Evolutionary conservation across 1,140 invertebrate genomes (phyloP).

Genomic region (Hylaeus anthracinus): DNA sequence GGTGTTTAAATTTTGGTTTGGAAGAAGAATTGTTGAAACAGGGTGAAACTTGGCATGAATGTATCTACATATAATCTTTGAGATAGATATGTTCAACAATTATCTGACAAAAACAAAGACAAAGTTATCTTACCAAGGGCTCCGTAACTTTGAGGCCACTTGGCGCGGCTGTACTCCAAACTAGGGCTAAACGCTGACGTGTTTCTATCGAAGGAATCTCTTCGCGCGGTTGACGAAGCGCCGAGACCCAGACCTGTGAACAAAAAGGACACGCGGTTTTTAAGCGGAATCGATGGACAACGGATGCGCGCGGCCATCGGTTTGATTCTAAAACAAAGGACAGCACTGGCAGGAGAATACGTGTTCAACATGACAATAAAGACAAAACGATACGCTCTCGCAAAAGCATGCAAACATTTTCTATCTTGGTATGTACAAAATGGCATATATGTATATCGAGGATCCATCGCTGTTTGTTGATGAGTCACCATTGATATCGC

Average conservation of each 20-base stretch:
- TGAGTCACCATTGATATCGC: too few species aligned
- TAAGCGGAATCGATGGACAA: not conserved
- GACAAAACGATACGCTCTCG: slow-evolving; percentile 33
- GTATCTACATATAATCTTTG: too few species aligned
- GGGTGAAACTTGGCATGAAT: too few species aligned
- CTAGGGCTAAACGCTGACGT: slow-evolving; percentile 90
- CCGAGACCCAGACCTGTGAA: slow-evolving; percentile 85
- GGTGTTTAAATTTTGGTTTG: too few species aligned
- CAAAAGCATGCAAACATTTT: slow-evolving; percentile 53
- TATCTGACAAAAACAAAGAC: too few species aligned
- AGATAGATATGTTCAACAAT: too few species aligned
- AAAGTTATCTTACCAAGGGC: slow-evolving; percentile 80
- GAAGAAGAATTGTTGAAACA: too few species aligned
- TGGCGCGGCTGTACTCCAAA: slow-evolving; percentile 85
- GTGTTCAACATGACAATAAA: slow-evolving; percentile 21
- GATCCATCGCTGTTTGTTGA: too few species aligned
- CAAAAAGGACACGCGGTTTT: slow-evolving; percentile 32
- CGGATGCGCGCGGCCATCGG: not conserved
- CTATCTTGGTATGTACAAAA: slow-evolving; percentile 41
- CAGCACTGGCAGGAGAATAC: slow-evolving; percentile 16
- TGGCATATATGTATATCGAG: not conserved
- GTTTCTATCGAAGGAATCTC: slow-evolving; percentile 90
- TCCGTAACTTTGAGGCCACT: slow-evolving; percentile 85
- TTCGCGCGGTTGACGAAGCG: slow-evolving; percentile 84
- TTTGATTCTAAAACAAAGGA: not conserved